These are phyloP conservation scores for Ctena decussata DNA, from an alignment of 2,888 invertebrate genomes.

Conservation along the genomic window DNA sequence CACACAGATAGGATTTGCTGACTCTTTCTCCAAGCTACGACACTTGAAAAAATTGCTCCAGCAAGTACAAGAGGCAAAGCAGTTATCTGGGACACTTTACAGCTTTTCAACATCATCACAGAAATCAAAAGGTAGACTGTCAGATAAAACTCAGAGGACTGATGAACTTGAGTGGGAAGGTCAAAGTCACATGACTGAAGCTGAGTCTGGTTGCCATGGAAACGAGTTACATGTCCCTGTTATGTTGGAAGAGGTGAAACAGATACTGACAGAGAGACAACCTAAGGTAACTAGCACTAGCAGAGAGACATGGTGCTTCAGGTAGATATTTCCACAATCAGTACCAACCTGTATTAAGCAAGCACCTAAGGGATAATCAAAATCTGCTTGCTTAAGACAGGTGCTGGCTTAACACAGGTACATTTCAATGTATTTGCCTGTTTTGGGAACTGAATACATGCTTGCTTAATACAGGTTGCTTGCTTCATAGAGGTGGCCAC, in stretches of 20 bases:
- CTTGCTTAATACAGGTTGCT: too few relatives aligned
- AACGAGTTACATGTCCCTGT: slow-evolving; percentile 73
- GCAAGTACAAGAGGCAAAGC: background rate
- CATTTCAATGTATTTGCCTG: too few relatives aligned
- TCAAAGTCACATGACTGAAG: too few relatives aligned
- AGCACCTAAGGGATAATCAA: too few relatives aligned
- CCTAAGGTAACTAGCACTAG: background rate
- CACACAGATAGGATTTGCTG: background rate
- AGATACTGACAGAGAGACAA: background rate
- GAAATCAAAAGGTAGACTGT: background rate
- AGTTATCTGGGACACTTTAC: background rate
- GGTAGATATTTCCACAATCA: too few relatives aligned
- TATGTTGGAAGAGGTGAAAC: slow-evolving; percentile 72
- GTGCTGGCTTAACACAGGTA: too few relatives aligned
- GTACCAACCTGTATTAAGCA: too few relatives aligned
- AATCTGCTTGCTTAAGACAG: too few relatives aligned
- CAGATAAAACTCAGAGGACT: background rate
- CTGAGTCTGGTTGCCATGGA: background rate
- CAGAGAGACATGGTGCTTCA: too few relatives aligned
- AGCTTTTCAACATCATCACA: background rate
- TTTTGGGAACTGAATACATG: too few relatives aligned
- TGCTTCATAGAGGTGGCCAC: too few relatives aligned
- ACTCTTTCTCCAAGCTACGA: background rate
- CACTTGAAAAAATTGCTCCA: background rate
- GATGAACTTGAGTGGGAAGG: background rate